Evolutionary conservation across 2,113 vertebrate genomes (phyloP).

Genomic region (Python bivittatus): DNA sequence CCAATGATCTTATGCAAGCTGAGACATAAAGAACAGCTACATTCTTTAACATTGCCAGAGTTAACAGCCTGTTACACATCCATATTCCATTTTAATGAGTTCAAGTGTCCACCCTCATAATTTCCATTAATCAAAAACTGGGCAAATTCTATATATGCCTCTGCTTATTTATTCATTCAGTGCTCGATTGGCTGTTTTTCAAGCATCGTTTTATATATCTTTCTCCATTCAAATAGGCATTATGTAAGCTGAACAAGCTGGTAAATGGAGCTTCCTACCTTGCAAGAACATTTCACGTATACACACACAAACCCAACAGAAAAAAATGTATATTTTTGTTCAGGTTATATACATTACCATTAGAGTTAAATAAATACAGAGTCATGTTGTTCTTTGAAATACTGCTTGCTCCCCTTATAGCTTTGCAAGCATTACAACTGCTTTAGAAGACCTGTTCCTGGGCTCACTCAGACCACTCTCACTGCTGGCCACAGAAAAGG

Average conservation of each 20-base stretch:
- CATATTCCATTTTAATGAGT: conserved; percentile 4
- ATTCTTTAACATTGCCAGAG: conserved; percentile 36
- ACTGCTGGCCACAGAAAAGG: too few relatives aligned
- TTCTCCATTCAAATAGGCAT: not conserved
- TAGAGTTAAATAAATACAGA: not conserved
- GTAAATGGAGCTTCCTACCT: not conserved
- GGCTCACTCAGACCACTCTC: too few relatives aligned
- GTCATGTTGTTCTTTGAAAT: not conserved
- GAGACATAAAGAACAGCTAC: fast-evolving
- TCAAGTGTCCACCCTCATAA: conserved; percentile 26
- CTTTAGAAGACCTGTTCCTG: too few relatives aligned
- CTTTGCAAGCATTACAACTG: too few relatives aligned
- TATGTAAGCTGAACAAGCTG: fast-evolving
- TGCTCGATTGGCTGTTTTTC: not conserved
- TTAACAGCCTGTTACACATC: not conserved
- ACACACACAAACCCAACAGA: not conserved
- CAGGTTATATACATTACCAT: not conserved
- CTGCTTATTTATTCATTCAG: not conserved
- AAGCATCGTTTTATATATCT: not conserved
- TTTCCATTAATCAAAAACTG: not conserved
- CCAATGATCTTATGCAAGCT: conserved; percentile 20
- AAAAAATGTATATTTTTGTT: not conserved
- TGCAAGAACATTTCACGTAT: not conserved
- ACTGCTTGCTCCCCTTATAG: too few relatives aligned
- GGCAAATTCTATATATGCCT: not conserved